Percentiles rank a stretch among this genome's conserved stretches.
phyloP scores from a whole-genome alignment of 2,888 invertebrate genomes.

The Perdita meconis region DNA sequence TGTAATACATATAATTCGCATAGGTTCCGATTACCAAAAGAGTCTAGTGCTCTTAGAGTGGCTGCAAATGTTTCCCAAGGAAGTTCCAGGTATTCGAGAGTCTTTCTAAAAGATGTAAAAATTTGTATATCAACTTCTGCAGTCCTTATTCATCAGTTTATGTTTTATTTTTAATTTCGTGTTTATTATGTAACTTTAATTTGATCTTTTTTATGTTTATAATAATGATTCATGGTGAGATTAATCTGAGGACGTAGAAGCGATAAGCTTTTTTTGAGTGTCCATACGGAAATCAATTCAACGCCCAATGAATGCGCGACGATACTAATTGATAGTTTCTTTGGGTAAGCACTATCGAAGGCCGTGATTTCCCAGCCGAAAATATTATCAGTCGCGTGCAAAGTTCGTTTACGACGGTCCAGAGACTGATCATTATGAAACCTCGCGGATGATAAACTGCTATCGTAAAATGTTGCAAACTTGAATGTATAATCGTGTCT shows the following conservation, averaged over 20 bases:
- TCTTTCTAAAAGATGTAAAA: no score
- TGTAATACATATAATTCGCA: no score
- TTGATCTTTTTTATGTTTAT: no score
- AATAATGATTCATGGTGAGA: background rate
- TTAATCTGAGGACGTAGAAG: background rate
- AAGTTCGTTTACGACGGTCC: slow-evolving; percentile 42
- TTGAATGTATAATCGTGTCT: background rate
- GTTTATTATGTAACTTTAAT: no score
- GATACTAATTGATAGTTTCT: slow-evolving; percentile 19
- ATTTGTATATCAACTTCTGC: no score
- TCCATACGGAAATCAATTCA: slow-evolving; percentile 38
- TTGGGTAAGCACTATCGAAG: slow-evolving; percentile 46
- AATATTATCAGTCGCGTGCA: slow-evolving; percentile 55
- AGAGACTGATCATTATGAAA: slow-evolving; percentile 48
- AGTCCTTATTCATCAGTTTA: no score
- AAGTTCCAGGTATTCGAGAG: no score
- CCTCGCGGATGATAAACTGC: slow-evolving; percentile 37
- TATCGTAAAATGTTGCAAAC: slow-evolving; percentile 38
- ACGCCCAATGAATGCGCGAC: background rate
- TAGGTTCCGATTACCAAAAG: no score
- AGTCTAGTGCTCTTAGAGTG: no score
- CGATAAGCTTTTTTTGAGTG: background rate
- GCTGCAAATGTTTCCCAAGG: no score
- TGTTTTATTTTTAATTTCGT: no score
- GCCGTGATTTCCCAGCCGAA: slow-evolving; percentile 48